Base-by-base conservation (phyloP, 2,888 invertebrate genomes). In the Cephus sareptanus region DNA sequence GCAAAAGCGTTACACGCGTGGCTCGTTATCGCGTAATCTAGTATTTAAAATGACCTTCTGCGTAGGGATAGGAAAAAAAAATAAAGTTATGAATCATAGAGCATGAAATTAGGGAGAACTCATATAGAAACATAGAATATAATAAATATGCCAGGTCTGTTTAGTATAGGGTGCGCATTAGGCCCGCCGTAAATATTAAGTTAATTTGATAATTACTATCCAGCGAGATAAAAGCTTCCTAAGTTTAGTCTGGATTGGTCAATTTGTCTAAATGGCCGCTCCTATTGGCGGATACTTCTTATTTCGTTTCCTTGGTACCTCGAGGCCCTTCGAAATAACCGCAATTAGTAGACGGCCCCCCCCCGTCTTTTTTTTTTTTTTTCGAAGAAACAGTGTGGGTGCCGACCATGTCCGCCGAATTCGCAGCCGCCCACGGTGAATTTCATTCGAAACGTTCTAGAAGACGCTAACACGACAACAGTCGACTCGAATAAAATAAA, bases 121-220 rank as follows among this genome's bases (percentile, higher is more conserved):
- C 9, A 56, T 56, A 56, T 56, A 56, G 23, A 56, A 56, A 56
- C 23, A 56, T 56, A 56, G 9, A 56, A 56, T 56, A 9, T 23
- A 31, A 75, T 81, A 83, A 84, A 81, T 74, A 80, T 79, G 79
- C 80, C 80, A 76, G 30, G 34, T 73, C 34, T 56, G 71, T 37
- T 74, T 34, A 70, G 31, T n/a, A 73, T 23, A 71, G 71, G 69
- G 40, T 69, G 80, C 74, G 31, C 75, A 78, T 79, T 79, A 75
- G 77, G 73, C 75, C 40, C 9, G 6, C 35, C 82, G 74, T 85
- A 84, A 85, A 87, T 84, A 83, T 84, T 81, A 75, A 77, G 77
- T 79, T 82, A 87, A 87, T 87, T 83, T 83, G 86, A 87, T 87
- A 87, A 87, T 87, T 85, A 76, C 75, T 34, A 79, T 80, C 69